phyloP scores from a whole-genome alignment of 2,888 invertebrate species.

The Epinotia ramella region DNA sequence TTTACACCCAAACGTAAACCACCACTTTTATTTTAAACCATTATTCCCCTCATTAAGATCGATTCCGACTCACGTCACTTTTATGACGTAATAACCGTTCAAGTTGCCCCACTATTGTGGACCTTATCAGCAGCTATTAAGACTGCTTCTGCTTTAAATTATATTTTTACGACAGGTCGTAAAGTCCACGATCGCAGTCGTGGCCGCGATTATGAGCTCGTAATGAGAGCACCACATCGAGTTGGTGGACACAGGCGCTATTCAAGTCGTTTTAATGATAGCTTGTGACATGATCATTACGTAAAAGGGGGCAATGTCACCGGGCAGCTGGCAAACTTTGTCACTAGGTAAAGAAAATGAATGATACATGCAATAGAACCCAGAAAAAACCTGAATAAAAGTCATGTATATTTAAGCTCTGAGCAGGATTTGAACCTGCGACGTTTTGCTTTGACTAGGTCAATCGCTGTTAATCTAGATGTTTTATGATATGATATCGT shows the following conservation, averaged over 20 bases:
- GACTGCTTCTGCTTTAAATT: slow-evolving; percentile 16
- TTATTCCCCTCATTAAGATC: slow-evolving; percentile 1
- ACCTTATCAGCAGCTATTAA: slow-evolving; percentile 15
- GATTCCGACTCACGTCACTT: slow-evolving; percentile 22
- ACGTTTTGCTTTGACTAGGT: too few species aligned
- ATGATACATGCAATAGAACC: too few species aligned
- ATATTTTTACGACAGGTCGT: slow-evolving; percentile 33
- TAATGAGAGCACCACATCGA: slow-evolving; percentile 5
- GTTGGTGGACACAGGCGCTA: background rate
- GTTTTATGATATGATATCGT: background rate
- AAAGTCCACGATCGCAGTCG: background rate
- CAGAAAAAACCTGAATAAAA: too few species aligned
- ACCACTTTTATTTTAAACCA: slow-evolving; percentile 26
- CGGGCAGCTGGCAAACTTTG: too few species aligned
- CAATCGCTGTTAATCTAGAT: too few species aligned
- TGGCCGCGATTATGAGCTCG: slow-evolving; percentile 15
- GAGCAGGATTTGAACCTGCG: too few species aligned
- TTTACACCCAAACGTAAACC: background rate
- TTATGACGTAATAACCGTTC: slow-evolving; percentile 33
- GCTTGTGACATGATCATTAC: too few species aligned
- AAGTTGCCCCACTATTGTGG: background rate
- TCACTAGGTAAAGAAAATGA: too few species aligned
- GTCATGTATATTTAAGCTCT: too few species aligned
- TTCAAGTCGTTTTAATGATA: too few species aligned
- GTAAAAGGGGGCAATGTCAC: too few species aligned